Evolutionary conservation across 2,797 vertebrate genomes (phyloP), one percentile per base, ranked within the genome.

Genomic region (Coluber constrictor): DNA sequence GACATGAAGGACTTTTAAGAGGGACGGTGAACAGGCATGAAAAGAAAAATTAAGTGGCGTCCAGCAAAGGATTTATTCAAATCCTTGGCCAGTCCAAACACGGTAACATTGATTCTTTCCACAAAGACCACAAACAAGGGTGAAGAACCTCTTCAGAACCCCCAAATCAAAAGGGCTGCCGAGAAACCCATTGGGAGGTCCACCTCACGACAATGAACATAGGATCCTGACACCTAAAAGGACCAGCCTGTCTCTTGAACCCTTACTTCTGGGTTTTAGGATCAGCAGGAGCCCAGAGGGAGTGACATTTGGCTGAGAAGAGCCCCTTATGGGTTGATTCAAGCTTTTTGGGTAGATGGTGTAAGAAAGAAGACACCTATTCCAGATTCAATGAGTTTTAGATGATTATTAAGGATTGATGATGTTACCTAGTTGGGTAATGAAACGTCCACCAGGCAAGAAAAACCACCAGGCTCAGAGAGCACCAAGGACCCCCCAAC

Each of bases 191-290:
- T 18, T 16, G 15, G 66, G n/a, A 63, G 61, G 11, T 29, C 10
- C 27, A 37, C 32, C 1, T 32, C 66, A 16, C 13, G 1, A 15
- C 5, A 70, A 32, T 70, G 66, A 8, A 70, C 66, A 3, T 18
- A 6, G 5, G 66, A 32, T 15, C 2, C 66, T 2, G 0, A 32
- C 6, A 3, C n/a, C n/a, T 15, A 18, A 18, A 18, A 32, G 16
- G 70, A 74, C 32, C 6, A 9, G 9, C 66, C 66, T 16, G 15
- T 32, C n/a, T 18, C 70, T 37, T 74, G 70, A 74, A 74, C 32
- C 66, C 16, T 37, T 1, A 3, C 3, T 3, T 32, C n/a, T 32
- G 66, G 1, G 15, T 70, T 70, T 32, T 32, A 8, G 66, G 15
- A 70, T n/a, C n/a, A 66, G 63, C 63, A 66, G 29, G 13, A 66